Percentiles rank a stretch among this genome's conserved stretches.
Evolutionary conservation across 92 coral and sea anemone genomes (phyloP).

Genomic region (Paramuricea clavata): DNA sequence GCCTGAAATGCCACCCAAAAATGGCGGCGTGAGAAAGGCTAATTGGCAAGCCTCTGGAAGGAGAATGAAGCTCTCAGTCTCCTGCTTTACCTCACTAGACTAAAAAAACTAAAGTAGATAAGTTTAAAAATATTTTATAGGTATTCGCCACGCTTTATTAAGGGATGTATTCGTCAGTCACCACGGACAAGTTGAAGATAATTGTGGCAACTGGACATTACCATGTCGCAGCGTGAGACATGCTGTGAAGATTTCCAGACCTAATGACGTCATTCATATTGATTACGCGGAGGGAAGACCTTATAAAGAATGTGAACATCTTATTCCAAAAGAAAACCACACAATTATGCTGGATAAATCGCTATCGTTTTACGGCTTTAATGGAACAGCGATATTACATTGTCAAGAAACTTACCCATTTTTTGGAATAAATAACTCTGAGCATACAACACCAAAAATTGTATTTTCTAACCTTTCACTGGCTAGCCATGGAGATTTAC

Average conservation of each 20-base stretch:
- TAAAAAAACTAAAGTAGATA: too few species aligned
- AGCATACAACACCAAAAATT: neutral
- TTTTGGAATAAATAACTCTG: neutral
- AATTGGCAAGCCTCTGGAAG: too few species aligned
- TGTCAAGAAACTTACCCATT: neutral
- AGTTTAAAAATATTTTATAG: too few species aligned
- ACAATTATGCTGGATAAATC: neutral
- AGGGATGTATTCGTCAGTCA: neutral
- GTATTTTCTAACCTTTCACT: neutral
- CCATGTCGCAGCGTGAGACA: constrained; percentile 17
- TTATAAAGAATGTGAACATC: constrained; percentile 1
- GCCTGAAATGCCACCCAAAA: too few species aligned
- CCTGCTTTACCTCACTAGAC: too few species aligned
- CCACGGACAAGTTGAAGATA: neutral
- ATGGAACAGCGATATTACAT: constrained; percentile 2
- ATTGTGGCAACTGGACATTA: neutral
- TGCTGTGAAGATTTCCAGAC: neutral
- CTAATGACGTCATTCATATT: constrained; percentile 1
- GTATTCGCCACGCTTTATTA: neutral
- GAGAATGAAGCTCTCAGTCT: too few species aligned
- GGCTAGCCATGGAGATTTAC: neutral
- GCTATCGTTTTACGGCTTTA: neutral
- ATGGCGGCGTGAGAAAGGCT: too few species aligned
- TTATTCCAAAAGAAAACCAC: neutral
- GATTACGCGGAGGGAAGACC: constrained; percentile 19